Conservation (phyloP, 2,113 vertebrate genomes). For the Brienomyrus longianalis region DNA sequence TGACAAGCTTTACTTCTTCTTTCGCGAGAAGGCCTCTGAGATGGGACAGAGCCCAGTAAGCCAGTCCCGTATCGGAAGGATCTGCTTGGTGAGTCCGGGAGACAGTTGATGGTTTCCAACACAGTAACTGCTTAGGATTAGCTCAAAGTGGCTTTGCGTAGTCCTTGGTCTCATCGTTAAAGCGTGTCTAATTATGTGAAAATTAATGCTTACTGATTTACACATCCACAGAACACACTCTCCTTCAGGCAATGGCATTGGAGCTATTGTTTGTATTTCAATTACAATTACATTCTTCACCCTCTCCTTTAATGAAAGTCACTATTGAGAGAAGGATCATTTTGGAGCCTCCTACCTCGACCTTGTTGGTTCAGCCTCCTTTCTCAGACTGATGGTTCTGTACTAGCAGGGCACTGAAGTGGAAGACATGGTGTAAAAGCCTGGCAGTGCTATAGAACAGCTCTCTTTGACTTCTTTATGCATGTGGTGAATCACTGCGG, state of each 20-base stretch:
- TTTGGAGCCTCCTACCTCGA: neutral
- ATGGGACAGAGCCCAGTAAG: conserved; percentile 84
- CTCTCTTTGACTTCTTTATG: conserved; percentile 2
- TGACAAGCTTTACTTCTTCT: conserved; percentile 99
- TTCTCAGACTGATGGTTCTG: neutral
- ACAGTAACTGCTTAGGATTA: neutral
- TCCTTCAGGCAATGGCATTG: neutral
- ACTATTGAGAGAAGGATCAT: neutral
- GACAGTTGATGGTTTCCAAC: neutral
- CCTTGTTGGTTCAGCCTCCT: neutral
- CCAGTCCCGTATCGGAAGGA: conserved; percentile 90
- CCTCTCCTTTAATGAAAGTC: neutral
- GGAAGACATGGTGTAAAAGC: neutral
- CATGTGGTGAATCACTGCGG: conserved; percentile 6
- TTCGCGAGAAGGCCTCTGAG: conserved; percentile 89
- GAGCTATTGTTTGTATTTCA: neutral
- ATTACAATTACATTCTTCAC: neutral
- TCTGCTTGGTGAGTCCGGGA: conserved; percentile 80
- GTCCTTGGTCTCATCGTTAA: neutral
- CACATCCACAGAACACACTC: neutral
- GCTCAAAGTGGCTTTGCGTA: neutral
- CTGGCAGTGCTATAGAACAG: neutral
- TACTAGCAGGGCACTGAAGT: neutral
- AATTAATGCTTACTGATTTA: neutral
- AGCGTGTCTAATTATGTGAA: neutral